Evolutionary conservation across 2,888 invertebrate genomes (phyloP), one percentile per base, ranked within the genome.

Genomic region (Cotesia congregata): DNA sequence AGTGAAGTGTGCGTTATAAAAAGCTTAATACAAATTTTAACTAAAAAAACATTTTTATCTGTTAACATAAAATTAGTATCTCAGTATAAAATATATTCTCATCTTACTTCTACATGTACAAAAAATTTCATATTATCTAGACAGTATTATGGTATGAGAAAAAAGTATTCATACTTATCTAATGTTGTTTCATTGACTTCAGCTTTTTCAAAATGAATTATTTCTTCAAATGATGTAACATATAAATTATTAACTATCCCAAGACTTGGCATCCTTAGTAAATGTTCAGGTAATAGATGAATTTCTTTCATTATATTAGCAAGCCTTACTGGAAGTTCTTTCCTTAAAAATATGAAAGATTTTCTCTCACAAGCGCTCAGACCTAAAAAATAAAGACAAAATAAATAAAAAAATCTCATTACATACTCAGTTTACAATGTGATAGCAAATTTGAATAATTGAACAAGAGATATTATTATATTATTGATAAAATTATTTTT

Each of bases 301-400:
- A 99, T 98, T 91, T 99, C 99, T 89, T 98, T 98, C 99, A 99
- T 99, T 85, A 99, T 99, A 90, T 99, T 99, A 72, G 99, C 98
- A 86, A 99, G 90, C 78, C 99, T 93, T n/a, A 98, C 98, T 6
- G 99, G 98, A 77, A 99, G 91, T 90, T 99, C 99, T 90, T 99
- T 98, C 77, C 97, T 93, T 5, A 99, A 92, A 90, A 99, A 99
- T 83, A 97, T 92, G 88, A 94, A 99, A 0, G 98, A 99, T 87
- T 96, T 96, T 83, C 94, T 93, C 89, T 98, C 97, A 87, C 96
- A 96, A 17, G 97, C 97, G 90, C 95, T 96, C 86, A 96, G 90
- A 86, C 97, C 97, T 97, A 92, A 59, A 93, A 93, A 87, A 86
- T 68, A 17, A 61, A 67, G 59, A 41, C 15, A 7, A 20, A 30